Base-by-base conservation (phyloP, 2,888 invertebrate genomes). In the Conus canariensis region DNA sequence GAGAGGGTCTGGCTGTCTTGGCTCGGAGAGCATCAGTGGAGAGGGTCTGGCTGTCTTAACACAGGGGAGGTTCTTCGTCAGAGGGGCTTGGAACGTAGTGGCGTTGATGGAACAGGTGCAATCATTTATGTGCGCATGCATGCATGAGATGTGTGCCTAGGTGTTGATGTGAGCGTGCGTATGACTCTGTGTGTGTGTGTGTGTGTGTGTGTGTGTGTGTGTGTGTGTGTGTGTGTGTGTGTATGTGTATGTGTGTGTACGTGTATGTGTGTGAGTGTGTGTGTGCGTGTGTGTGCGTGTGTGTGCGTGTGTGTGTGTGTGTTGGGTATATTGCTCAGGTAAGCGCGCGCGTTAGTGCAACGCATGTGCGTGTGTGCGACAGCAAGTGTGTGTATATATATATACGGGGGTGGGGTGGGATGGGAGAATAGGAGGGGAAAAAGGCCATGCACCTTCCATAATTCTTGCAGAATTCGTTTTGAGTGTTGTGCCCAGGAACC, bases 191-290 rank as follows among this genome's bases (percentile, higher is more conserved):
- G 74, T 74, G 74, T 12, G 74, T 74, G 74, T 12, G 74, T 74
- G n/a, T 12, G 74, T 74, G 74, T 12, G 74, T 74, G 74, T 74
- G 74, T 74, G 74, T n/a, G 74, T 74, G 74, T n/a, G 74, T n/a
- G 74, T n/a, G 74, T n/a, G 8, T n/a, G 74, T 19, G 74, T 10
- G 74, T 5, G 74, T 10, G 74, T 74, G 74, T 74, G n/a, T 74
- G 74, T n/a, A 5, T n/a, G n/a, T 8, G 74, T 2, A 1, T 74
- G 19, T 74, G 19, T n/a, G 74, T 74, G 74, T n/a, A 3, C 6
- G 74, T n/a, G 74, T 74, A 5, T n/a, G 74, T 74, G 19, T n/a
- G 74, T 12, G 74, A 0, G 74, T 74, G 19, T 74, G 74, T 74
- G n/a, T n/a, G 14, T n/a, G 14, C 1, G 1, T n/a, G 74, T n/a